Evolutionary conservation across 2,113 vertebrate genomes (phyloP).

Genomic region (Otis tarda): DNA sequence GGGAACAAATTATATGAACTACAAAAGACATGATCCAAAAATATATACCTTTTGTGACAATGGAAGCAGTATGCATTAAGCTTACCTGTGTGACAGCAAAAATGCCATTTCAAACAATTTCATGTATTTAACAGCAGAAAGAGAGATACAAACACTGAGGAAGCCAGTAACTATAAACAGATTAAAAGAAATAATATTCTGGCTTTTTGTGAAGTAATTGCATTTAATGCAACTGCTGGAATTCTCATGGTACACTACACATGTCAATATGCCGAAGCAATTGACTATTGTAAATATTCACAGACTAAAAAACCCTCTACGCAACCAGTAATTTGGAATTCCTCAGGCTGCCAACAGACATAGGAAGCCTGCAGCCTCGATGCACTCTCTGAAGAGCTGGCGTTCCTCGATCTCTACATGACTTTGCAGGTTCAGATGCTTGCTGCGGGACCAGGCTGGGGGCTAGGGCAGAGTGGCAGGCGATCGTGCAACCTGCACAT

Average conservation of each 20-base stretch:
- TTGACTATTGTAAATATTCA: slow-evolving; percentile 21
- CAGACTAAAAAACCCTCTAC: neutral
- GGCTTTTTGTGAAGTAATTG: neutral
- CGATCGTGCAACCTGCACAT: accelerated
- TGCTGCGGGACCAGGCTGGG: neutral
- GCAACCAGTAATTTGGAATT: neutral
- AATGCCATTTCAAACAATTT: neutral
- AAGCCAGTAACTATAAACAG: slow-evolving; percentile 29
- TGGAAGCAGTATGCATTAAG: neutral
- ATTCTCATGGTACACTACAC: slow-evolving; percentile 18
- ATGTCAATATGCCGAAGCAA: slow-evolving; percentile 27
- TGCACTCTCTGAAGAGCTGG: neutral
- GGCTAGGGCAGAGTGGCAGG: neutral
- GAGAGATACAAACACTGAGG: neutral
- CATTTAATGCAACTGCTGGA: slow-evolving; percentile 35
- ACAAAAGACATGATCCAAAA: slow-evolving; percentile 25
- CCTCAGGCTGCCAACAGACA: neutral
- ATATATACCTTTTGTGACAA: neutral
- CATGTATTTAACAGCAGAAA: neutral
- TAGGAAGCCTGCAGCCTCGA: neutral
- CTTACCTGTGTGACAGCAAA: neutral
- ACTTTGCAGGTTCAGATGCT: neutral
- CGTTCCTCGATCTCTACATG: accelerated
- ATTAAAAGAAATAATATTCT: neutral
- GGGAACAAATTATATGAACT: neutral